Percentiles rank a stretch among this genome's conserved stretches.
Conservation (phyloP, 2,797 vertebrate genomes). For the Rhynchotus rufescens region DNA sequence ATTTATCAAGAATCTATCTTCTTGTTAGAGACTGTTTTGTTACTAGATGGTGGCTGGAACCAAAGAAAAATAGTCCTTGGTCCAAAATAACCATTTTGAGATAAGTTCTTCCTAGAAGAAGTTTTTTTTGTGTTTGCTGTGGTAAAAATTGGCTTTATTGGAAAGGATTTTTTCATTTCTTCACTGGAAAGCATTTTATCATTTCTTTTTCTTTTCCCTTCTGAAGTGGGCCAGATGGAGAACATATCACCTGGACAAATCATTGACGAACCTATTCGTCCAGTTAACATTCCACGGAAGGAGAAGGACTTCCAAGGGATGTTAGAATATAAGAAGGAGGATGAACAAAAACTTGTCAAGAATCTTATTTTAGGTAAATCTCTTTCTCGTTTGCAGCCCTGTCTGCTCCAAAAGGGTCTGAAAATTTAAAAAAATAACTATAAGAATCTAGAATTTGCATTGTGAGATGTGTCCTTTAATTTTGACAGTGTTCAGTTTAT, state of each 20-base stretch:
- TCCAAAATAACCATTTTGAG: not conserved
- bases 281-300: constrained; percentile 95
- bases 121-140: not conserved
- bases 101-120: not conserved
- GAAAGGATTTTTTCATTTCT: not conserved
- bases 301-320: constrained; percentile 99
- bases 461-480: not conserved
- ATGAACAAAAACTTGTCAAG: constrained; percentile 96
- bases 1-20: not conserved
- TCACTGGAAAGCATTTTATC: not conserved
- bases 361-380: constrained; percentile 94
- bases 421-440: not conserved
- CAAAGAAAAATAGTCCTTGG: not conserved
- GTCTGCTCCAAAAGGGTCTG: not conserved
- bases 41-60: not conserved
- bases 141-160: not conserved
- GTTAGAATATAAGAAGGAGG: constrained; percentile 98
- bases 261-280: constrained; percentile 94
- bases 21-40: not conserved
- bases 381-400: not conserved
- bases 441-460: not conserved
- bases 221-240: constrained; percentile 89
- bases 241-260: constrained; percentile 95
- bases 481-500: not conserved
- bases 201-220: not conserved